Conservation (phyloP, 1,140 invertebrate genomes). For the Ceratitis capitata region DNA sequence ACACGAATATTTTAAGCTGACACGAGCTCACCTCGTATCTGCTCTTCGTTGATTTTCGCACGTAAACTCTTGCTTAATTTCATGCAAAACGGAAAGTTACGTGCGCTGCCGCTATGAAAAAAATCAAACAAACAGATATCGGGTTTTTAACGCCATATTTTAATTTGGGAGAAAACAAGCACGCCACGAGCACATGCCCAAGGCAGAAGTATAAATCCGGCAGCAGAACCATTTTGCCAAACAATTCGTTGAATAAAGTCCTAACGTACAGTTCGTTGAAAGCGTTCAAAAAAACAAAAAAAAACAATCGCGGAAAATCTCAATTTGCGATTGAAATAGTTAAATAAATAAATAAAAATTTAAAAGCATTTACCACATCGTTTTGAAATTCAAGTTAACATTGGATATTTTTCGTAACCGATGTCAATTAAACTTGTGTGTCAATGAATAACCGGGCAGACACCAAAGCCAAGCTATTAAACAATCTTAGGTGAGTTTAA, state of each 20-base stretch:
- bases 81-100: not conserved
- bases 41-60: not conserved
- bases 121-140: not conserved
- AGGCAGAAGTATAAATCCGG: not conserved
- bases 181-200: not conserved
- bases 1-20: not conserved
- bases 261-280: not conserved
- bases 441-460: slow-evolving; percentile 64
- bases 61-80: not conserved
- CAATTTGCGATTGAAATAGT: not conserved
- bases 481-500: slow-evolving; percentile 60
- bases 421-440: slow-evolving; percentile 51
- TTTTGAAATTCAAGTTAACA: not conserved
- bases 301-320: too few relatives aligned
- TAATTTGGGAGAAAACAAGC: not conserved
- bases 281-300: not conserved
- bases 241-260: not conserved
- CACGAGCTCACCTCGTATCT: not conserved
- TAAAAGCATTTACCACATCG: not conserved
- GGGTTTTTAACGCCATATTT: not conserved
- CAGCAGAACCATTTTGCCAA: not conserved
- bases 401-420: slow-evolving; percentile 9
- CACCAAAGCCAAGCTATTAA: slow-evolving; percentile 60
- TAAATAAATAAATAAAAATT: not conserved
- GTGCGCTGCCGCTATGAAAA: not conserved